Conservation (phyloP, 2,888 invertebrate species). For the Copidosoma aretas region DNA sequence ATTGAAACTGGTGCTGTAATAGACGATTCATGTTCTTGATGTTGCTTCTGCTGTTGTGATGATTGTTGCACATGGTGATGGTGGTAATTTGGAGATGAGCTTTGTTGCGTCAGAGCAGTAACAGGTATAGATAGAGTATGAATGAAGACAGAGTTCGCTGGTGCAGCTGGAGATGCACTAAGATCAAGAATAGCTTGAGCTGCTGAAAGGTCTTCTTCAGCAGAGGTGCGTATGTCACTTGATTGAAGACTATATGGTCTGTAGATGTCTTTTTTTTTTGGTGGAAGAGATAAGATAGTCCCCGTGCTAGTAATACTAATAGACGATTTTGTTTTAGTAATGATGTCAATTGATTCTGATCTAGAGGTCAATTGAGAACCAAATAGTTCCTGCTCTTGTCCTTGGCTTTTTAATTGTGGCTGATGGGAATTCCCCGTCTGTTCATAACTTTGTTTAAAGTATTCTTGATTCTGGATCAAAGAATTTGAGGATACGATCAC, state of each 20-base stretch:
- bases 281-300: slow-evolving; percentile 81
- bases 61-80: slow-evolving; percentile 45
- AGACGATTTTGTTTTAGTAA: slow-evolving; percentile 70
- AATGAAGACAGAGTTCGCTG: slow-evolving; percentile 58
- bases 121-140: slow-evolving; percentile 69
- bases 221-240: slow-evolving; percentile 68
- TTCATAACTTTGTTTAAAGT: slow-evolving; percentile 53
- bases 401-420: slow-evolving; percentile 45
- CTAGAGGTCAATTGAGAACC: too few species aligned
- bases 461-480: slow-evolving; percentile 27
- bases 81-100: slow-evolving; percentile 14
- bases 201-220: slow-evolving; percentile 84
- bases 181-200: slow-evolving; percentile 89
- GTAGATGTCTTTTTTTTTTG: slow-evolving; percentile 91
- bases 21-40: slow-evolving; percentile 38
- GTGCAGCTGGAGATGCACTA: slow-evolving; percentile 79
- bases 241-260: slow-evolving; percentile 76
- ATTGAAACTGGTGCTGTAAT: slow-evolving; percentile 57
- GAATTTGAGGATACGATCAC: slow-evolving; percentile 50
- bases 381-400: slow-evolving; percentile 43
- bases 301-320: slow-evolving; percentile 89
- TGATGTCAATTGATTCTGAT: slow-evolving; percentile 42
- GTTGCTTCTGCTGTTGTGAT: slow-evolving; percentile 38
- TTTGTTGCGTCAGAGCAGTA: slow-evolving; percentile 55
- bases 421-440: slow-evolving; percentile 44